Evolutionary conservation across 2,797 vertebrate genomes (phyloP), one percentile per base, ranked within the genome.

Genomic region (Phoebastria nigripes): DNA sequence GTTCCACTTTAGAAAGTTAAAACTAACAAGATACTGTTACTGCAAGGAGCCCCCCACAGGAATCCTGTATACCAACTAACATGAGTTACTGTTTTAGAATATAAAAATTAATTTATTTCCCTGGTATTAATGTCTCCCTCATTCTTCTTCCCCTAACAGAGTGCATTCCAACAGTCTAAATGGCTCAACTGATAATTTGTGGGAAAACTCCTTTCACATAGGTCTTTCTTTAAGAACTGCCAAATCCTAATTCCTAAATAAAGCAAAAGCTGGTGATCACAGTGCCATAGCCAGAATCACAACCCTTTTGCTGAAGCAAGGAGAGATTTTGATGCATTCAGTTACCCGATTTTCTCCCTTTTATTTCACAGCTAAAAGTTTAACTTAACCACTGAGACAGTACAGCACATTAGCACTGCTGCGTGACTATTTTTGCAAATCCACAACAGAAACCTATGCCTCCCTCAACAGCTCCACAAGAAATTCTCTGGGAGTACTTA

Each of bases 91-190:
- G 46, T 47, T 72, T 72, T 69, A 71, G n/a, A 91, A 81, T 28
- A 88, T 11, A 82, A 90, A 86, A 80, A 33, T 42, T n/a, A 29
- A 71, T 88, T 83, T 69, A 28, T 80, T 94, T 93, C 42, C 74
- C 87, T 93, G 74, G 35, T 79, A 77, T 85, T 95, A 96, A 95
- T 6, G 35, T 69, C 31, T 95, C 67, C 25, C 63, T 95, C 69
- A 16, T 94, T 95, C 76, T 95, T 96, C 82, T 96, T 89, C 82
- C 67, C 86, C 65, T 92, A 87, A 96, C 93, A 95, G 95, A 89
- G 58, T 51, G 82, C 71, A 95, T 95, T 95, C 95, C 93, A 96
- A 83, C 89, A 81, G 58, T 86, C 65, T 91, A 87, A 97, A 95
- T 55, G 94, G 89, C 82, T 96, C 94, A 91, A 62, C 82, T n/a